Conservation (phyloP, 2,113 vertebrate species). For the Microcebus murinus region DNA sequence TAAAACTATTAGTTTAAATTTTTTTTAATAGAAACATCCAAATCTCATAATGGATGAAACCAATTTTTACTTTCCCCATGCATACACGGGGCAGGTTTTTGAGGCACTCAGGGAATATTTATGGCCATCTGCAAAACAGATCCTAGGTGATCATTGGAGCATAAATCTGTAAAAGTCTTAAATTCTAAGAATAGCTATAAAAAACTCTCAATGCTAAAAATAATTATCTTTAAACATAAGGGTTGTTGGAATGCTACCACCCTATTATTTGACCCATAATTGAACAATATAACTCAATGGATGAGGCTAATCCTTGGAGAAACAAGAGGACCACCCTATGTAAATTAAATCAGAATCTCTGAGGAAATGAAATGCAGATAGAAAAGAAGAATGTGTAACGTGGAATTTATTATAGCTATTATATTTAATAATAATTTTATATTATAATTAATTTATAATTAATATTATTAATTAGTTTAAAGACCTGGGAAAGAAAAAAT, state of each 20-base stretch:
- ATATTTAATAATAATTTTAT: not conserved
- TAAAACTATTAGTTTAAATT: not conserved
- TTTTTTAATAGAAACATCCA: not conserved
- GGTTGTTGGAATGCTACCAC: not conserved
- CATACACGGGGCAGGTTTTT: not conserved
- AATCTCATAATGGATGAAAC: not conserved
- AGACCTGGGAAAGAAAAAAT: not conserved
- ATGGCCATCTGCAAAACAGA: not conserved
- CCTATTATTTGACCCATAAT: not conserved
- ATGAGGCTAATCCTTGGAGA: not conserved
- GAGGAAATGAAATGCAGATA: not conserved
- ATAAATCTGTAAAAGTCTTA: not conserved
- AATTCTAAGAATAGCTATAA: not conserved
- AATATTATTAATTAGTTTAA: not conserved
- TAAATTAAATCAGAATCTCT: not conserved
- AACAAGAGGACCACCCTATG: not conserved
- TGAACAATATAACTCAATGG: not conserved
- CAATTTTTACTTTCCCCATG: not conserved
- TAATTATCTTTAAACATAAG: not conserved
- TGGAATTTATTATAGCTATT: not conserved
- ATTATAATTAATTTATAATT: not conserved
- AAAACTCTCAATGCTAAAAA: not conserved
- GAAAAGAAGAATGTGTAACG: not conserved
- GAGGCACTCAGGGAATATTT: not conserved
- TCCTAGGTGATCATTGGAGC: not conserved